These are phyloP conservation scores for Ornithorhynchus anatinus DNA, from an alignment of 2,113 vertebrate genomes.

Conservation along the genomic window DNA sequence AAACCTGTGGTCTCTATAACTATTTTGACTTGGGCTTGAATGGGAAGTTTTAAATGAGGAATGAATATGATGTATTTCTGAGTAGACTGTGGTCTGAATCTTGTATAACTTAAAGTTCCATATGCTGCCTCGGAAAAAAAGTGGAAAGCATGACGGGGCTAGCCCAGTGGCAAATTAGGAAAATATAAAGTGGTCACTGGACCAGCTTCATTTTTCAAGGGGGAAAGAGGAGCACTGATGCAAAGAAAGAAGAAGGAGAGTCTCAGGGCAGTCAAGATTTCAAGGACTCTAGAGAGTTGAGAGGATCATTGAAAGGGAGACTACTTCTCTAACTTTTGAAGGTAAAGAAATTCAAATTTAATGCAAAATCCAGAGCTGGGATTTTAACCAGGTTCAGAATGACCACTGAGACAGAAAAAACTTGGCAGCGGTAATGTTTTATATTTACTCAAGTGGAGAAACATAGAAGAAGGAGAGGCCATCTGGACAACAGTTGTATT, in stretches of 20 bases:
- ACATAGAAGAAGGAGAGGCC: constrained; percentile 29
- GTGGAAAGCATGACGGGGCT: no score
- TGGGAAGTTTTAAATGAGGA: no score
- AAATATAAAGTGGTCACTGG: no score
- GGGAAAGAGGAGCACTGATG: no score
- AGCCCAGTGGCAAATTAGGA: no score
- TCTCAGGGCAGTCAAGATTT: neutral
- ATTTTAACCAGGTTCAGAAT: constrained; percentile 43
- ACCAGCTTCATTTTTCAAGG: no score
- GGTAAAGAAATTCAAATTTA: neutral
- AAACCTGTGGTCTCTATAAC: no score
- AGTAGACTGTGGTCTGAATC: no score
- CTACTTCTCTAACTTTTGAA: neutral
- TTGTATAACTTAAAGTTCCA: no score
- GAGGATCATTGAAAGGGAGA: neutral
- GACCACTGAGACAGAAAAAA: constrained; percentile 28
- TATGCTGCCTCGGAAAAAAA: no score
- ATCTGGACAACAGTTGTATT: constrained; percentile 47
- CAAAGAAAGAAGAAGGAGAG: neutral
- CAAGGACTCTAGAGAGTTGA: neutral
- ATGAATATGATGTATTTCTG: no score
- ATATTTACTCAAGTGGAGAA: constrained; percentile 43
- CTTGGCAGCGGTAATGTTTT: constrained; percentile 31
- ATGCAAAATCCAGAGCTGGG: neutral
- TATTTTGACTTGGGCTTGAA: no score